Conservation (phyloP, 2,888 invertebrate genomes). For the Tetranychus piercei region DNA sequence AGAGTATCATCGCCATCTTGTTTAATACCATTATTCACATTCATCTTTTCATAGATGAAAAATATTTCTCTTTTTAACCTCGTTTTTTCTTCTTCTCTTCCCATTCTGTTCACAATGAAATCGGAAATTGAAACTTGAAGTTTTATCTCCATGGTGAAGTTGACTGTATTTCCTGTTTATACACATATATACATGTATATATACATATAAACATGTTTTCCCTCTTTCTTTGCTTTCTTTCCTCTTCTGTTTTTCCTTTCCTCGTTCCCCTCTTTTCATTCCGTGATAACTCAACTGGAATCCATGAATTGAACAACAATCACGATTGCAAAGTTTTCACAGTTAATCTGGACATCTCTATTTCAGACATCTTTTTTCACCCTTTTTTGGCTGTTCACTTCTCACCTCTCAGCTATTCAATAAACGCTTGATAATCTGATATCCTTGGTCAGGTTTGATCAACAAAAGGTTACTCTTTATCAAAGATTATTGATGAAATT, state of each 20-base stretch:
- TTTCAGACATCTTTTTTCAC: not conserved
- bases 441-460: too few species aligned
- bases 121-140: slow-evolving; percentile 1
- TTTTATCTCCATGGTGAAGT: not conserved
- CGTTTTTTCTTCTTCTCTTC: not conserved
- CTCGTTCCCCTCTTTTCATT: not conserved
- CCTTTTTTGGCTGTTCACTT: too few species aligned
- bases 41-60: not conserved
- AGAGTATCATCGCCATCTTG: not conserved
- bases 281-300: not conserved
- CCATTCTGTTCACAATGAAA: not conserved
- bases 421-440: too few species aligned
- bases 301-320: not conserved
- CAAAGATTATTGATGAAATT: not conserved
- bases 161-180: slow-evolving; percentile 1
- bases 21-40: not conserved
- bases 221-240: too few species aligned
- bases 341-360: too few species aligned
- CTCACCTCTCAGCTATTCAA: too few species aligned
- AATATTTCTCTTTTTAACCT: not conserved
- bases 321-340: not conserved
- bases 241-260: too few species aligned
- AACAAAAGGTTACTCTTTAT: too few species aligned
- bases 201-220: too few species aligned
- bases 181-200: not conserved